Base-by-base conservation (phyloP, 2,888 invertebrate genomes). In the Amphimallon solstitiale region DNA sequence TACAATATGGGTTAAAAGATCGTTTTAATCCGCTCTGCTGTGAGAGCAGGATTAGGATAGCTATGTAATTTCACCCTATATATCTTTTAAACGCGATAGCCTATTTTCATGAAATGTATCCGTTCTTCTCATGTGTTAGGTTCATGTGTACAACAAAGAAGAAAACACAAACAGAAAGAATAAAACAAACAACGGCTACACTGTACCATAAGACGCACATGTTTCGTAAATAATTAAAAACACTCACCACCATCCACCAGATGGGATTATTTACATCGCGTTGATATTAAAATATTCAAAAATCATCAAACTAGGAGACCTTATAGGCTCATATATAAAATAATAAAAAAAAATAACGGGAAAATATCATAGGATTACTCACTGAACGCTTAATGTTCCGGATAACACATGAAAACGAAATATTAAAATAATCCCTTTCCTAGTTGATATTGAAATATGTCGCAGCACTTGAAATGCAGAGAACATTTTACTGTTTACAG, bases 181-280 rank as follows among this genome's bases (percentile, higher is more conserved):
- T 46, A 46, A 21, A 46, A 7, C 21, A 46, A 46, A 46, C 46
- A 46, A 46, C 19, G 21, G 7, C 51, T 15, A 12, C 35, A 51
- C 51, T 43, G 14, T 29, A 29, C 29, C 29, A 43, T 14, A 15
- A 34, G 23, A 56, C 56, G 56, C 56, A 56, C 56, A 56, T 56
- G 56, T 56, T 56, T 56, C 17, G 40, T 40, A 21, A 10, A 56
- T 21, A 56, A 56, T 56, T 56, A 40, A 56, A 56, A 56, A 56
- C 56, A 56, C 7, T 56, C 56, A 40, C 54, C 40, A 56, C 40
- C 23, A 40, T 56, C 12, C n/a, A 56, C 56, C 56, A 56, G 56
- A 56, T 56, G 40, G 29, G 5, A 29, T 29, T 37, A 56, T 40
- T 56, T 40, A 56, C 56, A 40, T 40, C 23, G 23, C 56, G 56